Percentiles rank a stretch among this genome's conserved stretches.
phyloP scores from a whole-genome alignment of 2,888 invertebrate genomes.

The Epinotia ramella region DNA sequence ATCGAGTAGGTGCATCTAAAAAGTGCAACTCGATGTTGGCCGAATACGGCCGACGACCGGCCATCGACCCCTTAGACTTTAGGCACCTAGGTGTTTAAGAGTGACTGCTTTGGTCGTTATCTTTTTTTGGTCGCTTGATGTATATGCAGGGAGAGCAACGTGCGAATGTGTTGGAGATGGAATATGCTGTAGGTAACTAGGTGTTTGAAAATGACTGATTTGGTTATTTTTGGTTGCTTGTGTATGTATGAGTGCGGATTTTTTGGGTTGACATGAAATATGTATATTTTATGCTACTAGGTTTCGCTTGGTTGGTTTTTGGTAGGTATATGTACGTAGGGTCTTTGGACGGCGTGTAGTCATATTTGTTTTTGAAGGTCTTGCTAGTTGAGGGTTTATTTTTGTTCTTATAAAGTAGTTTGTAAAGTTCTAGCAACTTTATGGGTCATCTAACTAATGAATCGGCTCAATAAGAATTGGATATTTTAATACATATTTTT shows the following conservation, averaged over 20 bases:
- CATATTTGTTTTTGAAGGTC: too few relatives aligned
- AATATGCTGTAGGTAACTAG: neutral
- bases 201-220: neutral
- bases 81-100: slow-evolving; percentile 59
- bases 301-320: neutral
- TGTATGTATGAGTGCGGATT: neutral
- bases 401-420: too few relatives aligned
- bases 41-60: slow-evolving; percentile 83
- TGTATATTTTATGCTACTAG: neutral
- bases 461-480: too few relatives aligned
- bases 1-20: slow-evolving; percentile 84
- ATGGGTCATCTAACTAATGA: too few relatives aligned
- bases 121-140: slow-evolving; percentile 33
- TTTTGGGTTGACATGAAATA: neutral
- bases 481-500: too few relatives aligned
- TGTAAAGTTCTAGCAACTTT: too few relatives aligned
- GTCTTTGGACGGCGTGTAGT: neutral
- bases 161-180: neutral
- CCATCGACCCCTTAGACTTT: slow-evolving; percentile 68
- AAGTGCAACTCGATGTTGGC: slow-evolving; percentile 82
- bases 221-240: neutral
- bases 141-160: slow-evolving; percentile 10
- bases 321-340: neutral
- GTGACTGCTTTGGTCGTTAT: slow-evolving; percentile 22
- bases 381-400: too few relatives aligned